Evolutionary conservation across 2,113 vertebrate species (phyloP), one percentile per base, ranked within the genome.

Genomic region (Misgurnus anguillicaudatus): DNA sequence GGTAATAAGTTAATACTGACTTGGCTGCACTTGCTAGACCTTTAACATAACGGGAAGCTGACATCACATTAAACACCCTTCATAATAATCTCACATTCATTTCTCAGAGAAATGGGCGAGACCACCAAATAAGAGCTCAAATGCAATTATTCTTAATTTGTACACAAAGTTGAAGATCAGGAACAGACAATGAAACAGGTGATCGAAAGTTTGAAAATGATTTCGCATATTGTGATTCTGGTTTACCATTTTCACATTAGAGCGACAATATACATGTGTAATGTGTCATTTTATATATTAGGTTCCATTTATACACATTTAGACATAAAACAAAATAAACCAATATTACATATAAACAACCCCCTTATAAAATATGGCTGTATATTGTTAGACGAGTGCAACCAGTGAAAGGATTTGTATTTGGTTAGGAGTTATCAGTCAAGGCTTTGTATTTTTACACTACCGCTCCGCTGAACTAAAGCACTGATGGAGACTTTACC

Each of bases 261-360:
- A 83, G 41, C 16, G 42, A 66, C 24, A 57, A 16, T 36, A 47
- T 87, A 85, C 85, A 31, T 77, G 85, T 79, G 80, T 83, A 77
- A 66, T 67, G 85, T 86, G 87, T 60, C 69, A 60, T 73, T 85
- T 78, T 83, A 88, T 92, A 93, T 93, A 93, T 92, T 93, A 93
- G 83, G 75, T 89, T 91, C 89, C 76, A 87, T 90, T 91, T 89
- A 86, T 86, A 91, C 85, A 90, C 80, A 31, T 31, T 86, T 76
- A 64, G 66, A 83, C 83, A 83, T 85, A 77, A 17, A 72, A 83
- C 42, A 86, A 86, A 87, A 86, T 24, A 85, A 60, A 84, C 83
- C 87, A 63, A 85, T n/a, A 84, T 77, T 68, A 80, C 81, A 83
- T 77, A 80, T 83, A 88, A 85, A 77, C 78, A 80, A 79, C 69